Conservation (phyloP, 2,888 invertebrate genomes). For the Caenorhabditis angaria region DNA sequence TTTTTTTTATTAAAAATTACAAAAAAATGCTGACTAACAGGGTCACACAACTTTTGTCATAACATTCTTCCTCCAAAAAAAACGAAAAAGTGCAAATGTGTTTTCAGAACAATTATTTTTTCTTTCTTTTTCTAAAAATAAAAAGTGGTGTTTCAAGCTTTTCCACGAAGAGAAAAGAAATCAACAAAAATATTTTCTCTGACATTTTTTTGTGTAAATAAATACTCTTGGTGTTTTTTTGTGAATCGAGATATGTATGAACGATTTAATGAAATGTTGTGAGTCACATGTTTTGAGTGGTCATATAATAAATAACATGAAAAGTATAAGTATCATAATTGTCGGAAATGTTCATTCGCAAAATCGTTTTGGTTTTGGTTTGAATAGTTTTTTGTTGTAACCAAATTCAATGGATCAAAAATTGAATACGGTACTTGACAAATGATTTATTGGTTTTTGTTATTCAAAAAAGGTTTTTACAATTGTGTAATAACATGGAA, state of each 20-base stretch:
- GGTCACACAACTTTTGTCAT: background rate
- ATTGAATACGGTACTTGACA: background rate
- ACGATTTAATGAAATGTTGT: background rate
- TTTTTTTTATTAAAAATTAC: too few species aligned
- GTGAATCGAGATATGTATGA: background rate
- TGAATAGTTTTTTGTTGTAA: background rate
- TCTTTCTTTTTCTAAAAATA: slow-evolving; percentile 6
- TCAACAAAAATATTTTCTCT: too few species aligned
- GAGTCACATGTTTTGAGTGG: slow-evolving; percentile 1
- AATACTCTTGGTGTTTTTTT: background rate
- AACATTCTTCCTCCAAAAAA: too few species aligned
- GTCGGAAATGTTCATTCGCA: slow-evolving; percentile 16
- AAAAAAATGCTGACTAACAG: background rate
- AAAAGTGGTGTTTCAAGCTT: background rate
- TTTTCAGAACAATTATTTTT: slow-evolving; percentile 26
- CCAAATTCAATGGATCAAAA: background rate
- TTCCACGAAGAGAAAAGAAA: too few species aligned
- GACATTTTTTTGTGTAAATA: background rate
- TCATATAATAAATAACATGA: too few species aligned
- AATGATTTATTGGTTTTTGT: background rate
- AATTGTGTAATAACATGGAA: too few species aligned
- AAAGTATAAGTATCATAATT: background rate
- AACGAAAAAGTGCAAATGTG: background rate
- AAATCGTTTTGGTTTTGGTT: background rate
- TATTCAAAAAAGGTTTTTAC: background rate